Conservation (phyloP, 2,113 vertebrate species). For the Gavialis gangeticus region DNA sequence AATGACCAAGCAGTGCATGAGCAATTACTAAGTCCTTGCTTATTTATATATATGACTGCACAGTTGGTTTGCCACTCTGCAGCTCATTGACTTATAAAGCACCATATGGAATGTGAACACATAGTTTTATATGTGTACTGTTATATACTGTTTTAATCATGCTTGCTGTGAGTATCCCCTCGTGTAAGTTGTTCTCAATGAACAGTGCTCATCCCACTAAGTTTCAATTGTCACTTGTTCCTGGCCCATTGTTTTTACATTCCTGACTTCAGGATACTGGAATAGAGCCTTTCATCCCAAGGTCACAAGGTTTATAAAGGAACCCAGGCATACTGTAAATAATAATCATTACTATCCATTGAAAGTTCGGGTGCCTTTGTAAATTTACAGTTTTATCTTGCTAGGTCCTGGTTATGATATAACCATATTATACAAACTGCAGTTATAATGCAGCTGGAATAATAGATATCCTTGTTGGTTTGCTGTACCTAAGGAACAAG, state of each 20-base stretch:
- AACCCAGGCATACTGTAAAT: background rate
- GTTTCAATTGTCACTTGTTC: background rate
- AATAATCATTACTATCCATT: background rate
- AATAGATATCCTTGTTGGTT: background rate
- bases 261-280: background rate
- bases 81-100: background rate
- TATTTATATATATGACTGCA: background rate
- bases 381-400: background rate
- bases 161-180: background rate
- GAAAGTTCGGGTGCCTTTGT: background rate
- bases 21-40: background rate
- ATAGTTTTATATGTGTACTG: background rate
- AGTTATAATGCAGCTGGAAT: background rate
- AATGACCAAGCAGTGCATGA: background rate
- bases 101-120: background rate
- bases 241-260: background rate
- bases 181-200: background rate
- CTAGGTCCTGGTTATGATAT: background rate
- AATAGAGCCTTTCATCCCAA: background rate
- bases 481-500: background rate
- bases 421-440: background rate
- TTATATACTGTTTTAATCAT: background rate
- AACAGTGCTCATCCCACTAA: background rate
- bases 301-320: background rate
- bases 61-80: background rate